Conservation (phyloP, 2,888 invertebrate genomes). For the Leptopilina syphax region DNA sequence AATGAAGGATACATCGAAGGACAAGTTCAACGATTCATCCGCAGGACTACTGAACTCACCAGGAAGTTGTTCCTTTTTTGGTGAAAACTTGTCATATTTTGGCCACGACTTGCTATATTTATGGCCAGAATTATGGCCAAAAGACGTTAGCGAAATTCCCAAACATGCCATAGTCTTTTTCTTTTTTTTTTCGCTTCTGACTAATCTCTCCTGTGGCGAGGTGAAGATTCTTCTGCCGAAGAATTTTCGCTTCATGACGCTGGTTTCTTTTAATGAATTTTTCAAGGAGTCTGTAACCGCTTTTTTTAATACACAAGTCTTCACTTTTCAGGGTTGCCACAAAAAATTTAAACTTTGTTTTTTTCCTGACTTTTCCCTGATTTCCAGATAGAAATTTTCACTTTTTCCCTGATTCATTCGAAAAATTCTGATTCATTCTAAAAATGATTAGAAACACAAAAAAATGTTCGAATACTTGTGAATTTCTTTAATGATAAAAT, state of each 20-base stretch:
- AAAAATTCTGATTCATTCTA: too few species aligned
- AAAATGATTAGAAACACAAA: too few species aligned
- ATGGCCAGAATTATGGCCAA: conserved; percentile 73
- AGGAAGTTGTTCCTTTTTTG: conserved; percentile 52
- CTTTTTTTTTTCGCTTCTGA: conserved; percentile 52
- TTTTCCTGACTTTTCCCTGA: too few species aligned
- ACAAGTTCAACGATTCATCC: conserved; percentile 56
- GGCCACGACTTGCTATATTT: conserved; percentile 73
- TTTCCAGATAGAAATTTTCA: too few species aligned
- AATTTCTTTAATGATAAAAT: too few species aligned
- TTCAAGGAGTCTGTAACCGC: too few species aligned
- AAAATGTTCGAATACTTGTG: too few species aligned
- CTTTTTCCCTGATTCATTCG: too few species aligned
- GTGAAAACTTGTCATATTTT: conserved; percentile 70
- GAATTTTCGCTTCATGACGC: background rate
- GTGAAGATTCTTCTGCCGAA: background rate
- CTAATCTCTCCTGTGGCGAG: conserved; percentile 22
- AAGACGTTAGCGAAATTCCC: conserved; percentile 72
- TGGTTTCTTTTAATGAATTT: too few species aligned
- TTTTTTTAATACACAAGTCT: too few species aligned
- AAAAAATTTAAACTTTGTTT: too few species aligned
- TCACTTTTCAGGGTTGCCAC: too few species aligned
- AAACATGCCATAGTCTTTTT: conserved; percentile 63
- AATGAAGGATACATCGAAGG: conserved; percentile 60
- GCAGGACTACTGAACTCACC: conserved; percentile 49